A percentile compares a stretch with the other conserved stretches of the same genome.
Conservation (phyloP, 2,888 invertebrate species). For the Alsophila aescularia region DNA sequence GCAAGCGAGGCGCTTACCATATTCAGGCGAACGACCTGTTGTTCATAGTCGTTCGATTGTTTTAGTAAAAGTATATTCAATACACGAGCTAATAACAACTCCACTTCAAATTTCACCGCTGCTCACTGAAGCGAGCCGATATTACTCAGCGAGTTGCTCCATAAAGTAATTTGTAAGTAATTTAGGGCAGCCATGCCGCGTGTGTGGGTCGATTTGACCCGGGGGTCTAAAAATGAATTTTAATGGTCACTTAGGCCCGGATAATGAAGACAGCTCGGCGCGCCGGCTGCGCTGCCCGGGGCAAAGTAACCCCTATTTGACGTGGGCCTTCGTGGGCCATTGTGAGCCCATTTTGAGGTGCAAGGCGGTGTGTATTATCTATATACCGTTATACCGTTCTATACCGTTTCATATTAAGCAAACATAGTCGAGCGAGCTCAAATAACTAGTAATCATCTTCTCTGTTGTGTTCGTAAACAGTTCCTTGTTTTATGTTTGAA, state of each 20-base stretch:
- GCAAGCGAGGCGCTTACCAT: too few relatives aligned
- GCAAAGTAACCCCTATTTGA: slow-evolving; percentile 46
- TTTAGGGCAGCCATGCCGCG: slow-evolving; percentile 20
- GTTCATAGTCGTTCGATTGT: too few relatives aligned
- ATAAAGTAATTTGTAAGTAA: slow-evolving; percentile 34
- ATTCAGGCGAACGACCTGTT: too few relatives aligned
- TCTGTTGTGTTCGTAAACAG: slow-evolving; percentile 33
- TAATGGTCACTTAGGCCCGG: slow-evolving; percentile 72
- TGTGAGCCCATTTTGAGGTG: slow-evolving; percentile 39
- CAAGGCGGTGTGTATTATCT: slow-evolving; percentile 17
- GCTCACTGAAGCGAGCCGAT: neutral
- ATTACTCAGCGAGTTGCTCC: slow-evolving; percentile 13
- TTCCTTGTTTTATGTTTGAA: slow-evolving; percentile 17
- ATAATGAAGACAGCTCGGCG: slow-evolving; percentile 66
- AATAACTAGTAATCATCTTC: slow-evolving; percentile 30
- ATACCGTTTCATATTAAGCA: slow-evolving; percentile 33
- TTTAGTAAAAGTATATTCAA: neutral
- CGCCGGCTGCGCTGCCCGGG: slow-evolving; percentile 43
- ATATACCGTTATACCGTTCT: too few relatives aligned
- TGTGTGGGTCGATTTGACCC: slow-evolving; percentile 40
- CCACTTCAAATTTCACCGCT: neutral
- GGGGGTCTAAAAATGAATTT: slow-evolving; percentile 72
- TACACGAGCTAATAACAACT: neutral
- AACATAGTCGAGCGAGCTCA: slow-evolving; percentile 23
- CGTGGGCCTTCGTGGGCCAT: slow-evolving; percentile 38